Evolutionary conservation across 2,888 invertebrate genomes (phyloP), one percentile per base, ranked within the genome.

Genomic region (Meta bourneti): DNA sequence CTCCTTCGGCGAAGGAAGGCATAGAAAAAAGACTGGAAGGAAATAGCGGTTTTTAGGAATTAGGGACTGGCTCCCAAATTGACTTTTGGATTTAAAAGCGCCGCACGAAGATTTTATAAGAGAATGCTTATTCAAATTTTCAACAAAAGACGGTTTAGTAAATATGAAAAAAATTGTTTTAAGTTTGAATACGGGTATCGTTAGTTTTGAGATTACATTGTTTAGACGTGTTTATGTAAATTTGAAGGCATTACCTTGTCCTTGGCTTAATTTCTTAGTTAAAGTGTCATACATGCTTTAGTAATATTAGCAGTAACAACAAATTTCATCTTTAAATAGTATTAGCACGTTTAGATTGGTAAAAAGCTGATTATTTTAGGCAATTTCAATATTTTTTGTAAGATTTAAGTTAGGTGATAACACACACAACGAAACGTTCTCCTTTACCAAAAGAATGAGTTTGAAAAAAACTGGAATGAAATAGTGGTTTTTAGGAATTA

Each of bases 351-450:
- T 19, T n/a, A 71, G 71, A 7, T 71, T 71, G 7, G 20, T 71
- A 71, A 71, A 71, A 20, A 5, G 0, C 0, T 71, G 20, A 71
- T 71, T n/a, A 16, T 71, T 71, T 71, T 71, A 71, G 11, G 71
- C 16, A 5, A 71, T 71, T 71, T 71, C 11, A 11, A 20, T 19
- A 16, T 71, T 19, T 71, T 71, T 71, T 20, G 19, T 5, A 69
- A 69, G 69, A 11, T 69, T 16, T 13, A 16, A 69, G 69, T 34
- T 34, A 34, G 34, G 4, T 34, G 34, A 34, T 34, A 34, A 34
- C n/a, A n/a, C n/a, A n/a, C n/a, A 51, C 70, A 74, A 81, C 85
- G 85, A 81, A 85, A 85, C 89, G 69, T 61, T 81, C 74, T 51
- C 71, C 34, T 48, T 16, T 34, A 11, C 6, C 20, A 8, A 7